Base-by-base conservation (phyloP, 2,888 invertebrate genomes). In the Ennomos fuscantarius region DNA sequence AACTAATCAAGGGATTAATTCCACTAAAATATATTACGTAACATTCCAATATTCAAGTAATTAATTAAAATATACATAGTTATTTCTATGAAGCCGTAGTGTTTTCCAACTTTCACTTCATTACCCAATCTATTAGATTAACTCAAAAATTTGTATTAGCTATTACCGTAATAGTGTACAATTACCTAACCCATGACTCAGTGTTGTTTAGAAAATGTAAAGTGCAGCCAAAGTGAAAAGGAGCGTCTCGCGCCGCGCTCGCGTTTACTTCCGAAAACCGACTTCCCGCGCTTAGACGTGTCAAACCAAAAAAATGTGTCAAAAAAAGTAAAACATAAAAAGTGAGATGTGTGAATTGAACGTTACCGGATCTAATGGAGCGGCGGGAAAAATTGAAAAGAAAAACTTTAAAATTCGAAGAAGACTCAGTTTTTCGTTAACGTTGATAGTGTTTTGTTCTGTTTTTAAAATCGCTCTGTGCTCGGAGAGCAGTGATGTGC, bases 161-260 rank as follows among this genome's bases (percentile, higher is more conserved):
- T 51, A 64, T 66, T 67, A 65, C 52, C 54, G 62, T 66, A 60
- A 63, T 63, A 60, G 43, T n/a, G 48, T 31, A 41, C 42, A 60
- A 68, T 66, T 64, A 67, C 60, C 60, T 63, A 63, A 65, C 62
- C 43, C 11, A 51, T 66, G 68, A 63, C 32, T 66, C 65, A 53
- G 13, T 31, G 50, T 50, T 55, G 46, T 42, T 60, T 58, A 63
- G 66, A 74, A 76, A 74, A 74, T 74, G 73, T 70, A 70, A 70
- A 63, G 52, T 59, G 42, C 61, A 45, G 47, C n/a, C 57, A 90
- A 89, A 90, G 90, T 89, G 89, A 90, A 89, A 89, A 86, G 84
- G 73, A 76, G 78, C 79, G 77, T 66, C 65, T 69, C 64, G 66
- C 68, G 65, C 66, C 61, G 69, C 74, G 66, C 61, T 53, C 70